A percentile compares a stretch with the other conserved stretches of the same genome.
phyloP scores from a whole-genome alignment of 2,888 invertebrate species.

The Anthophora plumipes region DNA sequence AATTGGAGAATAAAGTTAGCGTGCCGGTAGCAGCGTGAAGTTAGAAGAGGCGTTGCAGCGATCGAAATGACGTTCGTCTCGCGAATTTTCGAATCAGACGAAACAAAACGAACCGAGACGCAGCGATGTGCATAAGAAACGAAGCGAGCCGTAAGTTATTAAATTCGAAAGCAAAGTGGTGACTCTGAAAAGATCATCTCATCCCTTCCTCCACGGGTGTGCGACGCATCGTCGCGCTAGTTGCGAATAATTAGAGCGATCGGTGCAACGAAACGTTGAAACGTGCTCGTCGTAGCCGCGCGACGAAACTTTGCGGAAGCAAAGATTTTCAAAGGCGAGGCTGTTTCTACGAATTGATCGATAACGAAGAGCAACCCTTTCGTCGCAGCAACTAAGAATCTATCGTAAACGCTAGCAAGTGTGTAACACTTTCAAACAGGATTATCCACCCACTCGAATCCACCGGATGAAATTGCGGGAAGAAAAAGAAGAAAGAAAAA shows the following conservation, averaged over 20 bases:
- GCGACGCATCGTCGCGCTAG: background rate
- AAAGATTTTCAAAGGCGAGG: slow-evolving; percentile 17
- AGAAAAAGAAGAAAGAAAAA: background rate
- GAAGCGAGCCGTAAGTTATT: slow-evolving; percentile 42
- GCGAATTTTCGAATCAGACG: too few species aligned
- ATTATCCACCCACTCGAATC: slow-evolving; percentile 20
- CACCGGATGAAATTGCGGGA: background rate
- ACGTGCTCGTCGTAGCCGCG: slow-evolving; percentile 17
- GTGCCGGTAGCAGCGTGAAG: too few species aligned
- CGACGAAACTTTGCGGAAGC: slow-evolving; percentile 11
- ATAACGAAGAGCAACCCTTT: too few species aligned
- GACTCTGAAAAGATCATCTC: slow-evolving; percentile 40
- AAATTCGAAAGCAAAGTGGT: slow-evolving; percentile 32
- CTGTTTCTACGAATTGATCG: too few species aligned
- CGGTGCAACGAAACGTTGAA: slow-evolving; percentile 46
- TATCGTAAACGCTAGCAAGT: slow-evolving; percentile 39
- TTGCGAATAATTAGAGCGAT: slow-evolving; percentile 51
- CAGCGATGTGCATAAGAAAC: too few species aligned
- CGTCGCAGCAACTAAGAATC: slow-evolving; percentile 43
- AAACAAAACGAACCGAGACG: too few species aligned
- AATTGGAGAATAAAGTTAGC: too few species aligned
- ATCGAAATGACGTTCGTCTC: too few species aligned
- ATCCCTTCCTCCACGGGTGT: background rate
- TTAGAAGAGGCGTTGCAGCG: too few species aligned
- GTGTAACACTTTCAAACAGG: slow-evolving; percentile 16